phyloP scores from a whole-genome alignment of 2,797 vertebrate genomes.

The Acridotheres tristis region DNA sequence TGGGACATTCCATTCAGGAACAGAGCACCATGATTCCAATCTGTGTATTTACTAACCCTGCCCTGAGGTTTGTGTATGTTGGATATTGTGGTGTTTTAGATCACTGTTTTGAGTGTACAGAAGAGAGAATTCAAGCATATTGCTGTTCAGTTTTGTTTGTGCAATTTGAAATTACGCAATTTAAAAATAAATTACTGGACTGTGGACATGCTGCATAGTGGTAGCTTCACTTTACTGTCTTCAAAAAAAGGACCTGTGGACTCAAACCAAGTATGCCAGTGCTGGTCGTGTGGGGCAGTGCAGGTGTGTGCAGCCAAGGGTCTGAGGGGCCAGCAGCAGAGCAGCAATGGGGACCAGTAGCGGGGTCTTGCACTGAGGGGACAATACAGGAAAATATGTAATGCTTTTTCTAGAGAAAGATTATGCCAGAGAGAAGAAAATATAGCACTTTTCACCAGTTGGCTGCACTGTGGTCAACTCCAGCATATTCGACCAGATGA shows the following conservation, averaged over 20 bases:
- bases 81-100: slow-evolving; percentile 98
- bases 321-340: slow-evolving; percentile 6
- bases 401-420: slow-evolving; percentile 26
- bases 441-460: slow-evolving; percentile 49
- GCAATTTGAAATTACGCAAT: slow-evolving; percentile 84
- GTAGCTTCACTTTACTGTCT: slow-evolving; percentile 77
- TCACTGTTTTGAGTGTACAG: slow-evolving; percentile 96
- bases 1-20: slow-evolving; percentile 94
- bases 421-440: slow-evolving; percentile 22
- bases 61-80: slow-evolving; percentile 95
- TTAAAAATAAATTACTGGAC: slow-evolving; percentile 87
- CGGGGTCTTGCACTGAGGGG: slow-evolving; percentile 49
- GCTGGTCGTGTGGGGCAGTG: neutral
- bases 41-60: slow-evolving; percentile 88
- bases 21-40: slow-evolving; percentile 86
- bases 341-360: slow-evolving; percentile 12
- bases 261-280: slow-evolving; percentile 19
- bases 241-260: slow-evolving; percentile 46
- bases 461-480: slow-evolving; percentile 14
- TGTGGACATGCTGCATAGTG: slow-evolving; percentile 81
- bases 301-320: neutral
- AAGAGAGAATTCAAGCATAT: slow-evolving; percentile 87
- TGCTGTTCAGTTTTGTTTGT: slow-evolving; percentile 87
- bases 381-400: neutral
- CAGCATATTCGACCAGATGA: slow-evolving; percentile 31